Percentiles rank a stretch among this genome's conserved stretches.
Evolutionary conservation across 2,888 invertebrate genomes (phyloP).

Genomic region (Galerucella nymphaeae): DNA sequence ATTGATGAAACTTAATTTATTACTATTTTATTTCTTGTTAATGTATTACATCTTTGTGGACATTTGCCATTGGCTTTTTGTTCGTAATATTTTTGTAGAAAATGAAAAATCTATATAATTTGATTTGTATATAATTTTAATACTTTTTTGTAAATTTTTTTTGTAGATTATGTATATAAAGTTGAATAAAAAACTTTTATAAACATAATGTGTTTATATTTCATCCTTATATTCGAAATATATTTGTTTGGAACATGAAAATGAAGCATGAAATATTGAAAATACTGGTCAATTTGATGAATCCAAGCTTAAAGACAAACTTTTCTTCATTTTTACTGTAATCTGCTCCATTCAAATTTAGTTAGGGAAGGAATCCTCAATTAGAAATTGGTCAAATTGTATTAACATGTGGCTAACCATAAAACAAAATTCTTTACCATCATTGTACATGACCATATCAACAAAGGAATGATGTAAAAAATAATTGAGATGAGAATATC

Average conservation of each 20-base stretch:
- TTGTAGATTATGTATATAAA: constrained; percentile 46
- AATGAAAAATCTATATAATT: background rate
- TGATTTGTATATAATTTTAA: constrained; percentile 40
- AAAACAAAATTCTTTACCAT: too few relatives aligned
- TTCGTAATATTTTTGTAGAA: constrained; percentile 27
- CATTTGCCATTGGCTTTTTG: constrained; percentile 14
- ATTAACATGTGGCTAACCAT: too few relatives aligned
- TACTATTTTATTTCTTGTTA: constrained; percentile 17
- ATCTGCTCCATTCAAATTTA: too few relatives aligned
- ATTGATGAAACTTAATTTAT: constrained; percentile 22
- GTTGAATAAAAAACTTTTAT: constrained; percentile 41
- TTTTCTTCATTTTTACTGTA: too few relatives aligned
- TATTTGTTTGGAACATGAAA: too few relatives aligned
- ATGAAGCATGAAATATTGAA: background rate
- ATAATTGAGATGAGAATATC: too few relatives aligned
- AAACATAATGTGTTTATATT: background rate
- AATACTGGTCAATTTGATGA: background rate
- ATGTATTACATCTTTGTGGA: constrained; percentile 1
- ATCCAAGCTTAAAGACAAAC: too few relatives aligned
- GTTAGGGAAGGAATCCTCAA: too few relatives aligned
- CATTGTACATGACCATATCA: too few relatives aligned
- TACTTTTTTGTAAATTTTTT: constrained; percentile 29
- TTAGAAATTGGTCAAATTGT: too few relatives aligned
- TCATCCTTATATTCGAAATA: background rate
- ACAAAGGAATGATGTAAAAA: too few relatives aligned